Evolutionary conservation across 1,140 invertebrate species (phyloP), one percentile per base, ranked within the genome.

Genomic region (Heliconius eleuchia): DNA sequence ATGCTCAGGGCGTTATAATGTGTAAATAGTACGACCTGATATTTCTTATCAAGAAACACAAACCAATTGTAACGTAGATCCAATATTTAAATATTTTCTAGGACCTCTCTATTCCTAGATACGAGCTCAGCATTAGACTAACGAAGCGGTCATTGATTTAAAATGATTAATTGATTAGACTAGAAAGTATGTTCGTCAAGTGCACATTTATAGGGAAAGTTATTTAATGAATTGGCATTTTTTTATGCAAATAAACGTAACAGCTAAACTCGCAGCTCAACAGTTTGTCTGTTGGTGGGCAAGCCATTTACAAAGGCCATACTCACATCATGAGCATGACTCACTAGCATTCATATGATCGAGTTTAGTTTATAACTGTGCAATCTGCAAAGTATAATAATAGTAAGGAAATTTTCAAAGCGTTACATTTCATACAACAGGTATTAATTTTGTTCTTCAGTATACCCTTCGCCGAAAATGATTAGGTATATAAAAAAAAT

Each of bases 291-390:
- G 55, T 57, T n/a, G 30, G 60, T 66, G 60, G 23, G 60, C 27
- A 66, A 66, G 23, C 27, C 60, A 30, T 30, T 66, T 66, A 27
- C 23, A 66, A 66, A 66, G 60, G 60, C 60, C 60, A 66, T 27
- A 66, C 23, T 13, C 7, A 60, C 23, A 66, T 66, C 11, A 66
- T 66, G 60, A 30, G 9, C 4, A 66, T 66, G 60, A 66, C 11
- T 66, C 60, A 66, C 60, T 30, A 57, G 55, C 8, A 57, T 57
- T 57, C 3, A 11, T 9, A 23, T 66, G 55, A 57, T 57, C 3
- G 3, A 30, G 27, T 66, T 23, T 1, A 66, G n/a, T 66, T 30
- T 27, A 57, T 57, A 46, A 13, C 42, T 2, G 34, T 37, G 34
- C 34, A 37, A 37, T 37, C 5, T 37, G 34, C 5, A 37, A 7